Evolutionary conservation across 2,113 vertebrate genomes (phyloP).

Genomic region (Chaetodon trifascialis): DNA sequence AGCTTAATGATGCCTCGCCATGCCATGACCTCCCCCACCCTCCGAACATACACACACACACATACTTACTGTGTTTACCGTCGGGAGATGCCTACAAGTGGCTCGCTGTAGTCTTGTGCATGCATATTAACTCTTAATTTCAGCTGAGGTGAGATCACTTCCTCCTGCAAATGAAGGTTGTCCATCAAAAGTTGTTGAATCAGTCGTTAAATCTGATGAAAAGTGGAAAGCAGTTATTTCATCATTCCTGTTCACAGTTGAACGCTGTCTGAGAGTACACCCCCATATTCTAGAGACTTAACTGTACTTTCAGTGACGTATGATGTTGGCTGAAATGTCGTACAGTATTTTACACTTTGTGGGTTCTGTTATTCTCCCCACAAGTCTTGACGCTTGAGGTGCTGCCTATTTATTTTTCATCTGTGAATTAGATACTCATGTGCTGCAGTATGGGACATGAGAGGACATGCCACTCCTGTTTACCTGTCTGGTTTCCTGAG

Average conservation of each 20-base stretch:
- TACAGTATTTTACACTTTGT: constrained; percentile 17
- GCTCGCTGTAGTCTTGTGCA: constrained; percentile 53
- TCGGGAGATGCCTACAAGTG: constrained; percentile 55
- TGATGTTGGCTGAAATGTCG: constrained; percentile 2
- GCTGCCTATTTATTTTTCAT: constrained; percentile 66
- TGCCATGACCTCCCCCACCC: constrained; percentile 72
- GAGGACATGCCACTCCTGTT: constrained; percentile 70
- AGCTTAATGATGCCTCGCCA: constrained; percentile 76
- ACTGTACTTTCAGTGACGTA: constrained; percentile 11
- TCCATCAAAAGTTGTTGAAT: constrained; percentile 56
- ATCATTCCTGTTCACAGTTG: constrained; percentile 24
- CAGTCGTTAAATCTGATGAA: constrained; percentile 28
- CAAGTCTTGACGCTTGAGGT: constrained; percentile 24
- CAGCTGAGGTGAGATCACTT: constrained; percentile 66
- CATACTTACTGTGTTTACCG: constrained; percentile 35
- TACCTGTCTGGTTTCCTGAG: constrained; percentile 76
- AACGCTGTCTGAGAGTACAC: constrained; percentile 5
- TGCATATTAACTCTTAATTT: constrained; percentile 42
- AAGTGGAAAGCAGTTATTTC: constrained; percentile 39
- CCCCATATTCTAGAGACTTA: neutral
- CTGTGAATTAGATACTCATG: constrained; percentile 68
- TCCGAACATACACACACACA: constrained; percentile 52
- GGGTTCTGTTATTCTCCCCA: constrained; percentile 36
- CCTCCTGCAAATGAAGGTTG: constrained; percentile 50
- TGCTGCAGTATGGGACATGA: constrained; percentile 60